These are phyloP conservation scores for Sorex maritimensis DNA, from an alignment of 2,797 vertebrate species.

Conservation along the genomic window DNA sequence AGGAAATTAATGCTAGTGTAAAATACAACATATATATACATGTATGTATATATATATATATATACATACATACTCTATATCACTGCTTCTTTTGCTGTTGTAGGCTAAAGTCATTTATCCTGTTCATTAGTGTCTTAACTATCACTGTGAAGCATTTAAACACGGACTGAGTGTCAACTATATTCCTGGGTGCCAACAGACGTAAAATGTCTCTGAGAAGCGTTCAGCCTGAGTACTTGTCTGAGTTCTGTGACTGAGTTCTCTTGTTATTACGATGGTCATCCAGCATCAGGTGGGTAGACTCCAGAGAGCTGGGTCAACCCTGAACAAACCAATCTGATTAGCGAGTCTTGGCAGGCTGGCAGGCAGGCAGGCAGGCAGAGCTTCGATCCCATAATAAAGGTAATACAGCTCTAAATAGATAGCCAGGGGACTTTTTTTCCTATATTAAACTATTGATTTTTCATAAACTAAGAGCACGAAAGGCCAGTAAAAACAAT, in stretches of 20 bases:
- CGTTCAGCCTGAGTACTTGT: fast-evolving
- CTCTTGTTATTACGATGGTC: neutral
- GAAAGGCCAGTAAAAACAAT: constrained; percentile 90
- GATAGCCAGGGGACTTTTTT: constrained; percentile 86
- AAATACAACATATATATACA: neutral
- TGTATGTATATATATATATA: too few relatives aligned
- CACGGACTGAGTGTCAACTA: neutral
- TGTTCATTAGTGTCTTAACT: neutral
- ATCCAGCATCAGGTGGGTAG: neutral
- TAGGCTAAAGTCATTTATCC: neutral
- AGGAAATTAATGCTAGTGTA: neutral
- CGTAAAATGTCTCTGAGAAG: neutral
- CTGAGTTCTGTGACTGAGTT: neutral
- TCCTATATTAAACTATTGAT: constrained; percentile 91
- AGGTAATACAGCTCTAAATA: constrained; percentile 86
- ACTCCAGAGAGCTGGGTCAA: neutral
- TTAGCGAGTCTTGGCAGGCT: constrained; percentile 59
- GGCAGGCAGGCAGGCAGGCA: constrained; percentile 56
- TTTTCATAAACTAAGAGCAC: constrained; percentile 90
- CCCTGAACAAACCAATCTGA: neutral
- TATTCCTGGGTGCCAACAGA: neutral
- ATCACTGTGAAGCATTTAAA: constrained; percentile 59
- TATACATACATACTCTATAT: neutral
- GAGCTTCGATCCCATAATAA: constrained; percentile 54
- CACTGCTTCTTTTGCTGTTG: neutral